Percentiles rank a stretch among this genome's conserved stretches.
Evolutionary conservation across 2,113 vertebrate species (phyloP).

Genomic region (Aptenodytes forsteri): DNA sequence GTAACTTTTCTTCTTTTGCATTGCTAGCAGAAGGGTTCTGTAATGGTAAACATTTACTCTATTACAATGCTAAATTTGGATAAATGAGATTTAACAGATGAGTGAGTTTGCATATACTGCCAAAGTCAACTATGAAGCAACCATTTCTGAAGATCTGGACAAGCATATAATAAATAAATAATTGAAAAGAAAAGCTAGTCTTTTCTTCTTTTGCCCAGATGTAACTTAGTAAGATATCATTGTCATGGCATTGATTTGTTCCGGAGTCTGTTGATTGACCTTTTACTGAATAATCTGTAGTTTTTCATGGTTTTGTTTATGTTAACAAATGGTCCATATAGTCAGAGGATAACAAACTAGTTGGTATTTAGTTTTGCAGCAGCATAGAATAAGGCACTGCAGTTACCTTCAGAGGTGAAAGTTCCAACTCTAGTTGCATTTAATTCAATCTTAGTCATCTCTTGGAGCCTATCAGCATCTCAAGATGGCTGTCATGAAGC

Average conservation of each 20-base stretch:
- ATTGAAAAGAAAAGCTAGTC: neutral
- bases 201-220: neutral
- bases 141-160: neutral
- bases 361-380: neutral
- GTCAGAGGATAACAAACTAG: neutral
- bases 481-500: neutral
- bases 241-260: neutral
- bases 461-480: neutral
- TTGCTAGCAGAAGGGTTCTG: neutral
- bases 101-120: neutral
- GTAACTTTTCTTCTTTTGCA: neutral
- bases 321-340: neutral
- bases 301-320: neutral
- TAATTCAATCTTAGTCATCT: neutral
- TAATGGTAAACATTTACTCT: neutral
- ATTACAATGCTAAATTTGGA: neutral
- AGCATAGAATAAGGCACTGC: neutral
- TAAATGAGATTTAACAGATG: neutral
- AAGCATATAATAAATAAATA: neutral
- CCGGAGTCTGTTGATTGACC: neutral
- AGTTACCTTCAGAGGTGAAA: neutral
- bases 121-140: neutral
- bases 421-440: neutral
- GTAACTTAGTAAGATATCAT: neutral
- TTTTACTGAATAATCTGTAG: neutral